Percentiles rank a stretch among this genome's conserved stretches.
phyloP scores from a whole-genome alignment of 37 sponge, comb jelly and placozoan species.

The Aplysina aerophoba region DNA sequence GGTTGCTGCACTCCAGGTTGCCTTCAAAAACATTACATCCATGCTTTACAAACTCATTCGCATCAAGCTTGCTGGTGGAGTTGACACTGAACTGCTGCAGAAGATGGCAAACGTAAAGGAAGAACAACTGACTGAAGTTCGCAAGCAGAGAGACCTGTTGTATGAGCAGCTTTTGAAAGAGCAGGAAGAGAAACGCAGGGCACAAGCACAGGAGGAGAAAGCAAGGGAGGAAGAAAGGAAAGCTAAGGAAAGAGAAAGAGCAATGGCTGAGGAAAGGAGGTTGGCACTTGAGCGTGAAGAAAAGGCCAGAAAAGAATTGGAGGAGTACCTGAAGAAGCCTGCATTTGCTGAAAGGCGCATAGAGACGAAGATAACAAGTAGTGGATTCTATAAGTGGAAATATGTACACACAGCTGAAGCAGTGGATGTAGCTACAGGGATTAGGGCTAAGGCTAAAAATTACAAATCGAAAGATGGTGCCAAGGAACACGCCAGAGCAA shows the following conservation, averaged over 20 bases:
- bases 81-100: not conserved
- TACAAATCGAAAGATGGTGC: slow-evolving; percentile 25
- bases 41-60: not conserved
- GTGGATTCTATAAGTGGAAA: not conserved
- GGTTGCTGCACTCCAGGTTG: not conserved
- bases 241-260: too few relatives aligned
- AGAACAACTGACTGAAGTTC: not conserved
- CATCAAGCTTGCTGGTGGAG: slow-evolving; percentile 5
- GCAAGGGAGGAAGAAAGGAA: not conserved
- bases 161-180: not conserved
- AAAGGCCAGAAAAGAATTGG: not conserved
- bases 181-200: not conserved
- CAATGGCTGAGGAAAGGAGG: too few relatives aligned
- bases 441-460: slow-evolving; percentile 10
- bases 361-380: not conserved
- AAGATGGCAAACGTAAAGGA: not conserved
- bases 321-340: slow-evolving; percentile 31
- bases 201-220: not conserved
- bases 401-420: slow-evolving; percentile 11
- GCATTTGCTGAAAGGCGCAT: not conserved
- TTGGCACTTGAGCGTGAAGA: too few relatives aligned
- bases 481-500: slow-evolving; percentile 9
- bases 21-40: not conserved
- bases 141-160: not conserved
- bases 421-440: slow-evolving; percentile 8